phyloP scores from a whole-genome alignment of 2,888 invertebrate species.

The Xestoiulus laeticollis region DNA sequence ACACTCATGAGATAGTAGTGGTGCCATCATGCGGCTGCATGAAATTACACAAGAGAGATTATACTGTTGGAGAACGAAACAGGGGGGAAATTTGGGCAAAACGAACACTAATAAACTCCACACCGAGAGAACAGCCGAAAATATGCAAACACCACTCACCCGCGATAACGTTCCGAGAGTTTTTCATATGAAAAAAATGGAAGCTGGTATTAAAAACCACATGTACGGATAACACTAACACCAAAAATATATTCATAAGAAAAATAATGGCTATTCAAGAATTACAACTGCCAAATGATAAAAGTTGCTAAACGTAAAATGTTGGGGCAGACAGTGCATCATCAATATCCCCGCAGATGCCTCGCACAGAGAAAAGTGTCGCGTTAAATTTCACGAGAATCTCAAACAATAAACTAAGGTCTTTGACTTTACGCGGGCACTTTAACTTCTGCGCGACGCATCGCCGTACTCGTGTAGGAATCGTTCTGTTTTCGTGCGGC shows the following conservation, averaged over 20 bases:
- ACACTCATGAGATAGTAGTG: conserved; percentile 47
- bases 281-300: background rate
- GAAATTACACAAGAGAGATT: conserved; percentile 46
- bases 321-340: background rate
- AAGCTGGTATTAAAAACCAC: conserved; percentile 38
- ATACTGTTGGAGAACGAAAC: background rate
- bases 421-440: background rate
- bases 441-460: no score
- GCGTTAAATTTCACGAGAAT: background rate
- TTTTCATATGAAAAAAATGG: conserved; percentile 50
- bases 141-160: conserved; percentile 53
- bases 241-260: background rate
- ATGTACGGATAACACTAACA: conserved; percentile 6
- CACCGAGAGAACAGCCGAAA: conserved; percentile 51
- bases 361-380: background rate
- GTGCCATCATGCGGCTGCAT: conserved; percentile 53
- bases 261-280: background rate
- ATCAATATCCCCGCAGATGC: background rate
- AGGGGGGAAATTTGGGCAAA: conserved; percentile 31
- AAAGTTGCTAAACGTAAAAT: background rate
- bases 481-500: background rate
- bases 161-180: conserved; percentile 49
- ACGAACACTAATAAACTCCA: conserved; percentile 39
- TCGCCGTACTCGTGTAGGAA: background rate
- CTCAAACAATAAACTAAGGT: background rate